A percentile compares a stretch with the other conserved stretches of the same genome.
Evolutionary conservation across 2,797 vertebrate genomes (phyloP).

Genomic region (Myoxocephalus aenaeus): DNA sequence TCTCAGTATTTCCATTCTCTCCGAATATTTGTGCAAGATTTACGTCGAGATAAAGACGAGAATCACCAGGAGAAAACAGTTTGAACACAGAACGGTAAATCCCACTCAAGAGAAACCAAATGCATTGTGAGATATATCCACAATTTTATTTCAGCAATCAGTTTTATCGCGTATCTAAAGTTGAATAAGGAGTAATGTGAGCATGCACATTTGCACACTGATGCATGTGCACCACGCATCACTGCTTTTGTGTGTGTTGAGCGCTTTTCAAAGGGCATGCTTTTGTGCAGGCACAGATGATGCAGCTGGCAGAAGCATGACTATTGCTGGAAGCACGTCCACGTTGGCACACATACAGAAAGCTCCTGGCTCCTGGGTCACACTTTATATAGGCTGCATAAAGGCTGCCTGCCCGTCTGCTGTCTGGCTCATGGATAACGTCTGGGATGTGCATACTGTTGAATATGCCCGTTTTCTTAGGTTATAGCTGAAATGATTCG

Average conservation of each 20-base stretch:
- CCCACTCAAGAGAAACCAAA: conserved; percentile 5
- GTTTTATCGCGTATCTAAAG: conserved; percentile 43
- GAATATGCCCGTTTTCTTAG: conserved; percentile 15
- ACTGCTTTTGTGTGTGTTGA: conserved; percentile 76
- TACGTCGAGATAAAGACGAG: conserved; percentile 14
- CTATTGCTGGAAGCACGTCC: conserved; percentile 81
- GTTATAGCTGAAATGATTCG: background rate
- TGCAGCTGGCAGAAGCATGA: conserved; percentile 83
- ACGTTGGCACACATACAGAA: conserved; percentile 82
- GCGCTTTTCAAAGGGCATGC: conserved; percentile 83
- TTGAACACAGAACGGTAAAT: conserved; percentile 9
- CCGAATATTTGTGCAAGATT: conserved; percentile 36
- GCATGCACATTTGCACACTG: conserved; percentile 73
- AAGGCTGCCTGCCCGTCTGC: conserved; percentile 74
- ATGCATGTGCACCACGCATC: conserved; percentile 78
- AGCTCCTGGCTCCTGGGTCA: conserved; percentile 81
- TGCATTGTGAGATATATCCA: conserved; percentile 6
- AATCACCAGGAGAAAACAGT: conserved; percentile 7
- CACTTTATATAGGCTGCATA: conserved; percentile 79
- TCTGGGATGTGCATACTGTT: conserved; percentile 46
- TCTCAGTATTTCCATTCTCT: conserved; percentile 2
- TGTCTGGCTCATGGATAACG: conserved; percentile 73
- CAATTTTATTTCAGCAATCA: conserved; percentile 11
- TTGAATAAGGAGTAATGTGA: conserved; percentile 63
- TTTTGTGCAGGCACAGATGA: conserved; percentile 82